Evolutionary conservation across 2,888 invertebrate genomes (phyloP), one percentile per base, ranked within the genome.

Genomic region (Scaeva pyrastri): DNA sequence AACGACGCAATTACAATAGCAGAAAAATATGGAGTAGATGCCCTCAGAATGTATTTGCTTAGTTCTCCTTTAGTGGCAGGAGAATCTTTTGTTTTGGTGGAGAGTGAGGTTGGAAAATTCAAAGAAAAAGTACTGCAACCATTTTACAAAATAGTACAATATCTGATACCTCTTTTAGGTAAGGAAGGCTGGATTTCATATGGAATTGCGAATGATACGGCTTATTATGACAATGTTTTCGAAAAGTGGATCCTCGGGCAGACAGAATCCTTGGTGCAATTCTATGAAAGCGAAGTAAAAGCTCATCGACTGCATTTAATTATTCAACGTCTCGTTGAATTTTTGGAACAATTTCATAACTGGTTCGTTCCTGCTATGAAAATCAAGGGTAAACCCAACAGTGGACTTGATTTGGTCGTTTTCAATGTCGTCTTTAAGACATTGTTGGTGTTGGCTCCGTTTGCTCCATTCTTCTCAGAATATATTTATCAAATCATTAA

Each of bases 51-150:
- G 48, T 99, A 98, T 92, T 94, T 99, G 74, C 96, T 98, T 87
- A 98, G 97, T 93, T 98, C 98, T 0, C 98, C 98, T 0, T 98
- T 98, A 4, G 98, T 99, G 0, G 94, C 97, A 89, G 98, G 98
- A 3, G 98, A 99, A 91, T 98, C 97, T 92, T 94, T 98, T 68
- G 94, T 96, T 68, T 98, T 98, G 92, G 97, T 97, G 92, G 98
- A 98, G 92, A 97, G 97, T 89, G 98, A 98, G 21, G 98, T 99
- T 0, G 94, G 96, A 76, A 98, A 98, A 92, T 95, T 99, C 3
- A 94, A 98, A 60, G 98, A 98, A 92, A 98, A 98, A 90, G 97
- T 98, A 0, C 97, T 99, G 90, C 93, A 98, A 75, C 99, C 98
- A 0, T 98, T 98, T 98, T 97, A 95, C 90, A 97, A 97, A 91